Evolutionary conservation across 2,797 vertebrate species (phyloP).

Genomic region (Sparidentex hasta): DNA sequence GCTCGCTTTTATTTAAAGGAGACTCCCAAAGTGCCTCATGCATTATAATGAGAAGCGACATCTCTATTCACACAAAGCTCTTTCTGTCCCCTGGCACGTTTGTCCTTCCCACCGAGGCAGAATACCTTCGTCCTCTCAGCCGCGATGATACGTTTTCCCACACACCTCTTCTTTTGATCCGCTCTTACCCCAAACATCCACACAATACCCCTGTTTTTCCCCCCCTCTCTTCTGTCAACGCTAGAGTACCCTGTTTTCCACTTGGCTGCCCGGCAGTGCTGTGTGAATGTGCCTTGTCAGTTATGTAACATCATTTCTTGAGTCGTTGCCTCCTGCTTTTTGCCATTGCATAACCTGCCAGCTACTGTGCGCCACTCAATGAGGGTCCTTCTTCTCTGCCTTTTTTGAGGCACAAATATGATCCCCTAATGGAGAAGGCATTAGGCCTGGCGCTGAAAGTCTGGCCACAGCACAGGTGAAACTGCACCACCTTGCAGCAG

Average conservation of each 20-base stretch:
- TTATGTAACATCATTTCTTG: conserved; percentile 84
- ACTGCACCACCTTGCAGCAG: conserved; percentile 36
- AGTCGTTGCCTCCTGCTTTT: conserved; percentile 68
- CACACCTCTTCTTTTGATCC: conserved; percentile 47
- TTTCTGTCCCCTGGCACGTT: conserved; percentile 62
- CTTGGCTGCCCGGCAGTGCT: conserved; percentile 68
- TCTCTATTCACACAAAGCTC: conserved; percentile 76
- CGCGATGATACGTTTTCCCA: conserved; percentile 68
- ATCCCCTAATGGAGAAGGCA: conserved; percentile 73
- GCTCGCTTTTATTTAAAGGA: conserved; percentile 69
- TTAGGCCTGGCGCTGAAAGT: conserved; percentile 61
- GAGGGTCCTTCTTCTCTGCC: conserved; percentile 59
- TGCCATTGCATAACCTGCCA: conserved; percentile 74
- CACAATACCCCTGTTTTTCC: conserved; percentile 51
- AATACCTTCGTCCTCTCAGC: conserved; percentile 61
- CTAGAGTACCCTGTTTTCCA: conserved; percentile 72
- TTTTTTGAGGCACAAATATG: conserved; percentile 73
- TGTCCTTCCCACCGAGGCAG: conserved; percentile 34
- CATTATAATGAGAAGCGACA: conserved; percentile 80
- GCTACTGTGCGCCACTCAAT: conserved; percentile 57
- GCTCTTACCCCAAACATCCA: conserved; percentile 51
- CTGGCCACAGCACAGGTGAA: conserved; percentile 58
- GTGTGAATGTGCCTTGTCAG: conserved; percentile 73
- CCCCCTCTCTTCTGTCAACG: conserved; percentile 26
- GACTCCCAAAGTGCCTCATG: conserved; percentile 74